Conservation (phyloP, 2,113 vertebrate genomes). For the Scartelaos histophorus region DNA sequence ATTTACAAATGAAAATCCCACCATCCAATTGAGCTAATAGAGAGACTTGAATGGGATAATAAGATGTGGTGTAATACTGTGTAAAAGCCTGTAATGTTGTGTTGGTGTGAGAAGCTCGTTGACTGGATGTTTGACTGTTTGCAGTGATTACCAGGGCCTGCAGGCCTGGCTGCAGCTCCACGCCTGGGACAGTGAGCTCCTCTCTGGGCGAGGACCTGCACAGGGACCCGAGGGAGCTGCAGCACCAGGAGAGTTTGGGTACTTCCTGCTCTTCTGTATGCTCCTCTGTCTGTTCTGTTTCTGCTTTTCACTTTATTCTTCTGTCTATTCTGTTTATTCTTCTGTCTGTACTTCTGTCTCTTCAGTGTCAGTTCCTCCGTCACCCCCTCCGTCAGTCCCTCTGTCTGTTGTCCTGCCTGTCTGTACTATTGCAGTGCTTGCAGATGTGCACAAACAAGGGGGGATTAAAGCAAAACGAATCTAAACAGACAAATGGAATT, state of each 20-base stretch:
- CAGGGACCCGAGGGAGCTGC: conserved; percentile 56
- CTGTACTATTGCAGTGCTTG: conserved; percentile 67
- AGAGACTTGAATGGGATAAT: conserved; percentile 83
- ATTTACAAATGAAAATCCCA: conserved; percentile 84
- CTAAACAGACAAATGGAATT: conserved; percentile 84
- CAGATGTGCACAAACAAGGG: conserved; percentile 81
- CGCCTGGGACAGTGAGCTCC: conserved; percentile 63
- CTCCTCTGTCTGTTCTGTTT: conserved; percentile 18
- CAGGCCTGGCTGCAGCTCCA: conserved; percentile 65
- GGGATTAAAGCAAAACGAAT: conserved; percentile 82
- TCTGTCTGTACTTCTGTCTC: conserved; percentile 18
- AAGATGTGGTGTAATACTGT: conserved; percentile 83
- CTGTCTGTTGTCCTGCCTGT: conserved; percentile 27
- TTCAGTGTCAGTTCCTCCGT: conserved; percentile 21
- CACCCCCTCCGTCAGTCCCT: conserved; percentile 20
- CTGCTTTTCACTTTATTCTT: conserved; percentile 13
- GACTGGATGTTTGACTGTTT: conserved; percentile 75
- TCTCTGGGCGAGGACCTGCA: conserved; percentile 67
- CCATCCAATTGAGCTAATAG: conserved; percentile 84
- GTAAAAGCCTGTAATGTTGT: conserved; percentile 82
- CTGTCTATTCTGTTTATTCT: too few relatives aligned
- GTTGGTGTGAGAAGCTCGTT: conserved; percentile 75
- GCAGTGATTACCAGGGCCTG: conserved; percentile 74
- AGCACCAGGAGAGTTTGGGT: conserved; percentile 40
- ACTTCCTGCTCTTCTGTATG: conserved; percentile 13